Evolutionary conservation across 2,888 invertebrate genomes (phyloP).

Genomic region (Vannuccia rotundouncinata): DNA sequence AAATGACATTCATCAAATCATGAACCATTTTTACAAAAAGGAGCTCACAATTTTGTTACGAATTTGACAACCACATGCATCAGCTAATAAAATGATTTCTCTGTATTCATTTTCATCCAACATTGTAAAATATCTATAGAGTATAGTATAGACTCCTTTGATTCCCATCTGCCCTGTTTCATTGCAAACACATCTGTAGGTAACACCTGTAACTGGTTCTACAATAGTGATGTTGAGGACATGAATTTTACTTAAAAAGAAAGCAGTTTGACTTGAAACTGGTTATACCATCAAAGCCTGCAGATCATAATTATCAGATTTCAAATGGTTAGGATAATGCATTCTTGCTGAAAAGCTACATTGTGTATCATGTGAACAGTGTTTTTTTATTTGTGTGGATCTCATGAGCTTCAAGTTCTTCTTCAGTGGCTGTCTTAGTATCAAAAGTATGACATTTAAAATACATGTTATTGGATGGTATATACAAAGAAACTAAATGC

Average conservation of each 20-base stretch:
- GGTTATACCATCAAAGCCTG: neutral
- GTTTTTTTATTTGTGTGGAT: neutral
- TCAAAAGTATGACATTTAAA: neutral
- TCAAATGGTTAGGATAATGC: neutral
- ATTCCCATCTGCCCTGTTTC: no score
- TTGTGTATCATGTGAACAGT: neutral
- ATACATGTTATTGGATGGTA: neutral
- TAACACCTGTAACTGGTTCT: slow-evolving; percentile 24
- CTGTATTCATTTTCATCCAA: no score
- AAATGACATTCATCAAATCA: no score
- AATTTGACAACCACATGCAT: no score
- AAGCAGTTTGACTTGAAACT: slow-evolving; percentile 8
- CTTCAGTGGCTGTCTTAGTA: neutral
- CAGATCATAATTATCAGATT: neutral
- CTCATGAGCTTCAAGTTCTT: neutral
- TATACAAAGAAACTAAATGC: neutral
- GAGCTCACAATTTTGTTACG: no score
- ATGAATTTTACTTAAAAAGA: slow-evolving; percentile 23
- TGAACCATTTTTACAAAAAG: no score
- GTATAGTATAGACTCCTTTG: no score
- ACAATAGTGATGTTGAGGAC: neutral
- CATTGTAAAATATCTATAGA: no score
- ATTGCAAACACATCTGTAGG: no score
- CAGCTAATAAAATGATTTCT: no score
- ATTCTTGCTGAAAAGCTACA: neutral